Base-by-base conservation (phyloP, 2,888 invertebrate species). In the Coleophora flavipennella region DNA sequence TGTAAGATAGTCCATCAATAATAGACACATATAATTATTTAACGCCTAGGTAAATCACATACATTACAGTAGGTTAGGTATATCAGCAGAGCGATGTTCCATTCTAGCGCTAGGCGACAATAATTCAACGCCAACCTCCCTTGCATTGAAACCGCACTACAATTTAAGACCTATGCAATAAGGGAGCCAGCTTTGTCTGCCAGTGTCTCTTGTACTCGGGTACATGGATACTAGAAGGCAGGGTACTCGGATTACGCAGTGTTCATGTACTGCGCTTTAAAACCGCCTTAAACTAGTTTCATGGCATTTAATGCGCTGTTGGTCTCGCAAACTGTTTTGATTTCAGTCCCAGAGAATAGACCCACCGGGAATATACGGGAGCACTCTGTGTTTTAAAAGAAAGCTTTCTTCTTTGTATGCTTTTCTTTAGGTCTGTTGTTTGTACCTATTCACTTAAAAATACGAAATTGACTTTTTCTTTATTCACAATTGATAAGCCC, bases 141-240 rank as follows among this genome's bases (percentile, higher is more conserved):
- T 73, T 78, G 81, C 81, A 81, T 83, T 80, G 76, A 79, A 79
- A 80, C 83, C 81, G 57, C 76, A 69, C 59, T 61, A 75, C 81
- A 76, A 84, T 83, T 83, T 84, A 84, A 80, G 80, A 75, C 75
- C 80, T 63, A 63, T 72, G 81, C 77, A 77, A 80, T 83, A 84
- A 80, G 77, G 78, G 76, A 74, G 70, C 67, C 67, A 59, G 70
- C 71, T 77, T 80, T 77, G 74, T 79, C 70, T 71, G 70, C 64
- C 57, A 61, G 61, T 51, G 68, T 70, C 73, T 81, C 29, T 3
- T n/a, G 29, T 29, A 20, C 20, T 4, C 3, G 20, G 20, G 6
- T 20, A 20, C 20, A 3, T 3, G 20, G n/a, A n/a, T n/a, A n/a
- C n/a, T n/a, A 20, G 20, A 4, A 20, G 20, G 3, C 20, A 20